phyloP scores from a whole-genome alignment of 1,140 invertebrate genomes.

The Hormaphis cornu region DNA sequence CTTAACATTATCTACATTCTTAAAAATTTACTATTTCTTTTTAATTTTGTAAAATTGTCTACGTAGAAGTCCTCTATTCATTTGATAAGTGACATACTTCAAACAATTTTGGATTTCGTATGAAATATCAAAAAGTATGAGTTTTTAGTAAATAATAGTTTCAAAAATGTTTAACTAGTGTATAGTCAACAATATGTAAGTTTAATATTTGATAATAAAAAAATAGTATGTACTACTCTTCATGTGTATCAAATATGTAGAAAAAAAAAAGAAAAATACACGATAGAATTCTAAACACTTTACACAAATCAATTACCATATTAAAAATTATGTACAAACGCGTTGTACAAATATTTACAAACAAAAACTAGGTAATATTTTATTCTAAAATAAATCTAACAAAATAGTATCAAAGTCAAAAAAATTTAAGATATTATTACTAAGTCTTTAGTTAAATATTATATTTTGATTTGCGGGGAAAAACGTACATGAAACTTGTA shows the following conservation, averaged over 20 bases:
- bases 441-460: neutral
- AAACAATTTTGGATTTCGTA: neutral
- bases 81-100: no score
- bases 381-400: constrained; percentile 14
- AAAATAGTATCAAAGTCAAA: constrained; percentile 6
- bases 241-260: neutral
- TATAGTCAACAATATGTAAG: no score
- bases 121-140: neutral
- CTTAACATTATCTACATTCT: no score
- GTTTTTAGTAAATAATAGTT: neutral
- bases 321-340: constrained; percentile 17
- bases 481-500: constrained; percentile 5
- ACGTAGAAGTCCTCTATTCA: no score
- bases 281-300: constrained; percentile 3
- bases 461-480: neutral
- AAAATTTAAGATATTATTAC: neutral
- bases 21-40: no score
- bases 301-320: neutral
- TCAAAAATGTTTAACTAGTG: neutral
- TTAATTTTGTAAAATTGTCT: no score
- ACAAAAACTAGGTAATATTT: neutral
- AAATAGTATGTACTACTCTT: neutral
- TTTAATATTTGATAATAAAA: neutral
- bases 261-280: neutral
- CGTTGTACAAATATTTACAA: constrained; percentile 11